These are phyloP conservation scores for Pilophorus perplexus DNA, from an alignment of 2,888 invertebrate genomes.

Conservation along the genomic window DNA sequence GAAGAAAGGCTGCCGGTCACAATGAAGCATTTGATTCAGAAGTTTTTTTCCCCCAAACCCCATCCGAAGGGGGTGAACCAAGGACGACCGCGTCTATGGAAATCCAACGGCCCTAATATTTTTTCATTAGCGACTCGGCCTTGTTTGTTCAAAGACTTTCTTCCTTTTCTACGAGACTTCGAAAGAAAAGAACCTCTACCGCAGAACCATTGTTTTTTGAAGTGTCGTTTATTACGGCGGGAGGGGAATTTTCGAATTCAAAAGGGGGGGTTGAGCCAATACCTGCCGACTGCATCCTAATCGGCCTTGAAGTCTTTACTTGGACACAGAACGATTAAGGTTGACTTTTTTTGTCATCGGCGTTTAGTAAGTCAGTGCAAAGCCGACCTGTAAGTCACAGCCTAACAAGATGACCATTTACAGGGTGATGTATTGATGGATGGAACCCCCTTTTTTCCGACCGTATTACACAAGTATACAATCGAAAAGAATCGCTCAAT, in stretches of 20 bases:
- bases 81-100: constrained; percentile 36
- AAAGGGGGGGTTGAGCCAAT: neutral
- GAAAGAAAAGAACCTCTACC: neutral
- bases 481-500: too few species aligned
- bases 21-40: constrained; percentile 31
- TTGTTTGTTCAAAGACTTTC: constrained; percentile 3
- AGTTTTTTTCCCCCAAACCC: constrained; percentile 11
- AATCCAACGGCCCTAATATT: constrained; percentile 25
- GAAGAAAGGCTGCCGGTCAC: constrained; percentile 14
- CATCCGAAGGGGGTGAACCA: constrained; percentile 2
- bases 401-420: too few species aligned
- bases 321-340: neutral
- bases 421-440: too few species aligned
- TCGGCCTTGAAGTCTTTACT: constrained; percentile 11
- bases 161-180: constrained; percentile 1
- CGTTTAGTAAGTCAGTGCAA: neutral
- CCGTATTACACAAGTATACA: too few species aligned
- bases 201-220: constrained; percentile 35
- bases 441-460: too few species aligned
- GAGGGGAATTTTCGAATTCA: constrained; percentile 20
- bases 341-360: too few species aligned
- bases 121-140: constrained; percentile 30
- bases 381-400: neutral
- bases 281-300: constrained; percentile 21
- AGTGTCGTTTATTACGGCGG: constrained; percentile 30